Evolutionary conservation across 2,113 vertebrate species (phyloP), one percentile per base, ranked within the genome.

Genomic region (Austrofundulus limnaeus): DNA sequence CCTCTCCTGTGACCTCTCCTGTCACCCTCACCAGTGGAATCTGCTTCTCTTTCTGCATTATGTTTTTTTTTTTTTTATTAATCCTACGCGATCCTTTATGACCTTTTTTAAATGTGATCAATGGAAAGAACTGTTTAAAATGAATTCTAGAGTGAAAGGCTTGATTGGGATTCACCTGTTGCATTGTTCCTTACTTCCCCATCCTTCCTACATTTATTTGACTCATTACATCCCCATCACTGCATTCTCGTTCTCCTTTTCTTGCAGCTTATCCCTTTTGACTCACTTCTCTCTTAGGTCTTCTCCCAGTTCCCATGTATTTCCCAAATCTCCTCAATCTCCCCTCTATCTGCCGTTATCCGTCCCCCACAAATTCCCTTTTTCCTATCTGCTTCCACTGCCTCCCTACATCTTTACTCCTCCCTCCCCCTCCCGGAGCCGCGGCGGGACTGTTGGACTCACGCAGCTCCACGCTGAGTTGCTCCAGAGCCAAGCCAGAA

Each of bases 401-500:
- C 75, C 55, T 77, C 60, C 69, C 51, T 64, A 43, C 50, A 51
- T 75, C 60, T 55, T 52, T 53, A 72, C 69, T 6, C 65, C 10
- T 42, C 48, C 52, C 68, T 75, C 56, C 79, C 61, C 61, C 48
- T 28, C 31, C 28, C 53, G 34, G 70, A 64, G 80, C 70, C 81
- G 11, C 82, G 66, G 65, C 75, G 84, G 84, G 82, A 74, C 81
- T 69, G 72, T 64, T 67, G 82, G 74, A 83, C 81, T 86, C 85
- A 82, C 58, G 77, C 78, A 85, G 86, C 85, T 83, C 88, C 89
- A 89, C 72, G 77, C 85, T 79, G 90, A 90, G 90, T 70, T 55
- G 86, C 83, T 78, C 74, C 83, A 71, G 89, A 86, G 86, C 87
- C 89, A 90, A 87, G 75, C 77, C 77, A 82, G 83, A 85, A 92